A percentile compares a stretch with the other conserved stretches of the same genome.
Conservation (phyloP, 2,113 vertebrate genomes). For the Rattus norvegicus region DNA sequence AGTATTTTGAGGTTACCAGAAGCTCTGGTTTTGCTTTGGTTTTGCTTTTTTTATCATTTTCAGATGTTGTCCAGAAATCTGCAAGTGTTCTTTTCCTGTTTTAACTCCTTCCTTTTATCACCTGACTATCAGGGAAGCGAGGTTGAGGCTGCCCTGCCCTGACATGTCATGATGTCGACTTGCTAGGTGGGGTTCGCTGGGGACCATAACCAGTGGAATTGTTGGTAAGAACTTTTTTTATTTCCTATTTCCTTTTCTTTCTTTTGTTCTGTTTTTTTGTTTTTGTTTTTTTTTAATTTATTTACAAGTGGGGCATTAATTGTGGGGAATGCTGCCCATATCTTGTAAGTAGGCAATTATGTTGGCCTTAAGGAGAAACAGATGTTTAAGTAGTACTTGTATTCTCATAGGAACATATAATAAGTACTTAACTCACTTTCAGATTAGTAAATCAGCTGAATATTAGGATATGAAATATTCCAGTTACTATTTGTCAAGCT, state of each 20-base stretch:
- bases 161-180: constrained; percentile 93
- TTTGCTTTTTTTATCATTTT: constrained; percentile 79
- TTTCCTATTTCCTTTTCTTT: constrained; percentile 80
- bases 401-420: constrained; percentile 79
- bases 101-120: constrained; percentile 97
- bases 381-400: constrained; percentile 62
- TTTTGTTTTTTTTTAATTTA: constrained; percentile 79
- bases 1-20: constrained; percentile 88
- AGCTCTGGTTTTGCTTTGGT: constrained; percentile 86
- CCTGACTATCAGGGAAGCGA: constrained; percentile 97
- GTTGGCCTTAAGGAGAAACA: constrained; percentile 61
- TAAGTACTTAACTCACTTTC: constrained; percentile 51
- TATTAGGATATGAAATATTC: constrained; percentile 59
- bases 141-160: constrained; percentile 91
- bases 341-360: constrained; percentile 66
- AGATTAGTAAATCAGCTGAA: constrained; percentile 50
- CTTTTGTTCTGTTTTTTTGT: constrained; percentile 58
- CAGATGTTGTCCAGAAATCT: constrained; percentile 89
- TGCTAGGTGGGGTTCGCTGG: constrained; percentile 92
- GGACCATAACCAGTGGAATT: constrained; percentile 90
- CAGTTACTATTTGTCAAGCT: constrained; percentile 35
- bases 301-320: constrained; percentile 81
- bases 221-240: constrained; percentile 92
- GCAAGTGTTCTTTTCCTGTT: constrained; percentile 89
- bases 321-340: constrained; percentile 81